A percentile compares a stretch with the other conserved stretches of the same genome.
Conservation (phyloP, 2,797 vertebrate species). For the Macrochelys suwanniensis region DNA sequence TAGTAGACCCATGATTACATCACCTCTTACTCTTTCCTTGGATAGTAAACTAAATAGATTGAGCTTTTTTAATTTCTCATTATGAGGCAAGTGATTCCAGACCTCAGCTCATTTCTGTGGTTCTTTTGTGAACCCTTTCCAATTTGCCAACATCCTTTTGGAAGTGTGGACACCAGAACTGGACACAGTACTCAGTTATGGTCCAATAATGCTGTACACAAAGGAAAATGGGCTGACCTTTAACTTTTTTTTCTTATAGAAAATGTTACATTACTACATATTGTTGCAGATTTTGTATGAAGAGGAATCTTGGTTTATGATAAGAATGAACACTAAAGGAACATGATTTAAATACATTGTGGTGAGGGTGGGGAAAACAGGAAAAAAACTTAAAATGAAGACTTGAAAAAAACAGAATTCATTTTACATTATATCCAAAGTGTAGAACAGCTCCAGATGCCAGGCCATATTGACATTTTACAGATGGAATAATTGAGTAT, state of each 20-base stretch:
- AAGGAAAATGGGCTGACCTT: not conserved
- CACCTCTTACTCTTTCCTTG: not conserved
- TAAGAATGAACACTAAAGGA: not conserved
- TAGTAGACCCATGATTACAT: not conserved
- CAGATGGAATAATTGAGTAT: not conserved
- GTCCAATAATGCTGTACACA: not conserved
- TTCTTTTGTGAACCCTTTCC: not conserved
- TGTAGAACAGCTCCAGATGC: not conserved
- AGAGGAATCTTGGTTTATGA: not conserved
- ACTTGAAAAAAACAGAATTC: not conserved
- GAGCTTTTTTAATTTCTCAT: not conserved
- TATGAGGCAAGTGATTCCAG: not conserved
- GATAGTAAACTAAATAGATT: not conserved
- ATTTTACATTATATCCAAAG: not conserved
- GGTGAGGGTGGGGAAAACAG: not conserved
- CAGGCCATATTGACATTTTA: slow-evolving; percentile 5
- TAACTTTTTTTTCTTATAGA: not conserved
- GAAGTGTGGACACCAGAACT: not conserved
- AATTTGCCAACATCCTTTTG: not conserved
- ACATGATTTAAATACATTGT: not conserved
- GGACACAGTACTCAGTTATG: not conserved
- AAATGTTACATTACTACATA: not conserved
- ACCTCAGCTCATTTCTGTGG: not conserved
- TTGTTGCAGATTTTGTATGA: not conserved
- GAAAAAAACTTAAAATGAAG: not conserved